Evolutionary conservation across 2,888 invertebrate species (phyloP), one percentile per base, ranked within the genome.

Genomic region (Torymus aiolomorphi): DNA sequence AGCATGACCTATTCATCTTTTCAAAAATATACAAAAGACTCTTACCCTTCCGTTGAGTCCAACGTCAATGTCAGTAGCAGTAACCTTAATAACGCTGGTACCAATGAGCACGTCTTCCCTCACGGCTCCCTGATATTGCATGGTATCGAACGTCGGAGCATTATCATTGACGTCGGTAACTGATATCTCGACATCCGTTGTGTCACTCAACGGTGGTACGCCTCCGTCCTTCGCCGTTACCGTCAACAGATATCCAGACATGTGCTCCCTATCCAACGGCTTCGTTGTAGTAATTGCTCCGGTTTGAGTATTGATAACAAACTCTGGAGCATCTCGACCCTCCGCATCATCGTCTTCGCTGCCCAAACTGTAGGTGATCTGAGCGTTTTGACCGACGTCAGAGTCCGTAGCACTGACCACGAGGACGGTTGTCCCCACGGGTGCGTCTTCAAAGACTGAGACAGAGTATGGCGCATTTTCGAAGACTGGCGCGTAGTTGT

Each of bases 121-220:
- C 24, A 98, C 95, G 4, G 94, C 95, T 0, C 96, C 95, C 18
- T 95, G 94, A 86, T 98, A 98, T 3, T 95, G 92, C 0, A 95
- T 93, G 81, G 95, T 95, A 84, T 95, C 95, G 90, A 98, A 98
- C 0, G 93, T 92, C 0, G 98, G 98, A 5, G 96, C 94, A 88
- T 98, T 98, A 88, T 99, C 99, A 88, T 99, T 99, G 0, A 98
- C 97, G 89, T 99, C 99, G 0, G 96, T 95, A 0, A 99, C 95
- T 0, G 96, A 95, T 84, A 99, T 97, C 89, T 98, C 98, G 0
- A 99, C 96, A 86, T 98, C 97, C 0, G 98, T 98, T 0, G 97
- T 97, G 87, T 98, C 98, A 0, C 96, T 96, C 16, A 97, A 91
- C 0, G 97, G 94, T 0, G 98, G 98, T 57, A 94, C 94, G 0